Conservation (phyloP, 2,113 vertebrate genomes). For the Tylochromis polylepis region DNA sequence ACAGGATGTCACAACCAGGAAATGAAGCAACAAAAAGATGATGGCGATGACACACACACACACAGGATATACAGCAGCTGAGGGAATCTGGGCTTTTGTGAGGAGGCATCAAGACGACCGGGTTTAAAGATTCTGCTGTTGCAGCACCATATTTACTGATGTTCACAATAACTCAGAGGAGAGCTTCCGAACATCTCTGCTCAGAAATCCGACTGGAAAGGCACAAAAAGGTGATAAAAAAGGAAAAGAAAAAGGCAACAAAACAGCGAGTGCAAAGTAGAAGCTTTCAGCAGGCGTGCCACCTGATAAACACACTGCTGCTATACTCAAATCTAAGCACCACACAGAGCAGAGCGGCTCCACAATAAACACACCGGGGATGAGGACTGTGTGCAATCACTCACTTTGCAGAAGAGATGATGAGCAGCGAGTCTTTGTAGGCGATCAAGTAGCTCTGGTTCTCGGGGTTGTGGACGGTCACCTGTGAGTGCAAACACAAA, state of each 20-base stretch:
- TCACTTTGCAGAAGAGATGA: conserved; percentile 94
- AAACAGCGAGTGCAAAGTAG: background rate
- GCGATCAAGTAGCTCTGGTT: conserved; percentile 98
- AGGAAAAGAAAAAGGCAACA: background rate
- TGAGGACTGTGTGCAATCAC: background rate
- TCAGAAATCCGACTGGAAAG: rapidly evolving
- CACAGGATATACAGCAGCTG: background rate
- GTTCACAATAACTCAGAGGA: background rate
- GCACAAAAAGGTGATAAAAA: background rate
- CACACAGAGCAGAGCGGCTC: background rate
- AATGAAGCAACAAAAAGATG: conserved; percentile 28
- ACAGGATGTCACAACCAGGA: conserved; percentile 38
- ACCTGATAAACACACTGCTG: background rate
- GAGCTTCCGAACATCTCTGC: background rate
- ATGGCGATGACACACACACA: background rate
- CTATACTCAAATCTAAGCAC: background rate
- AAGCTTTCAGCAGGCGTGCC: background rate
- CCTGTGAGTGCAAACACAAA: background rate
- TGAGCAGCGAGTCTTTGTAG: conserved; percentile 96
- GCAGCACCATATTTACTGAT: background rate
- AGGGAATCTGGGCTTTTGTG: background rate
- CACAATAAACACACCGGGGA: rapidly evolving
- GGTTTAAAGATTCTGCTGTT: background rate
- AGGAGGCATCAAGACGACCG: background rate
- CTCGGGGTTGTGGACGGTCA: conserved; percentile 86